Base-by-base conservation (phyloP, 2,113 vertebrate genomes). In the Bubo scandiacus region DNA sequence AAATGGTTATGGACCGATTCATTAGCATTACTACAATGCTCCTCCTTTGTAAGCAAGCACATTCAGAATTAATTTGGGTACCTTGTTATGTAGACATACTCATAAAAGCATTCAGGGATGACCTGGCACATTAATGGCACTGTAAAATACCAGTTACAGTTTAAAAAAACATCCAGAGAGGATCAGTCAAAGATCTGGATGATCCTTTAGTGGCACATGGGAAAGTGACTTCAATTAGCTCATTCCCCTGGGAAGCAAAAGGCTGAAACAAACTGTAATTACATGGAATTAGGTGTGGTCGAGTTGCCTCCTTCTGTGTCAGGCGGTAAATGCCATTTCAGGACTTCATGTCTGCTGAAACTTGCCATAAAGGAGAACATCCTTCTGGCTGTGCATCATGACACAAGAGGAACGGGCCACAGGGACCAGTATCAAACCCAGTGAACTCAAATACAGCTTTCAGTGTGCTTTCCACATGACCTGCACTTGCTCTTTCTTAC, bases 1-100 rank as follows among this genome's bases (percentile, higher is more conserved):
- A 9, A 42, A 3, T 26, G 4, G 51, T 6, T 47, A 3, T 0
- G 1, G 36, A 19, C 47, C 3, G n/a, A 59, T 63, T 62, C 58
- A 81, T 66, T 67, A 49, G 8, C 3, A 0, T 9, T 20, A 6
- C 63, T 26, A 8, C 2, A 0, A 29, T 9, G 47, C 52, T 67
- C 32, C 38, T 71, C 36, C 67, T 81, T 13, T 11, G 9, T 19
- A 25, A 90, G n/a, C 34, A 16, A n/a, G 34, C 77, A 26, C 81
- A 7, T 4, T 14, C 62, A 57, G 74, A 15, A 43, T 49, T 72
- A 25, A 68, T 85, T 29, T 29, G 74, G 62, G 79, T 54, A 27
- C 43, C 58, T 63, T 10, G 63, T 58, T 54, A 6, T 14, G 42
- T 25, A 47, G 72, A 34, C 29, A 15, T 27, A n/a, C 10, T 19